Evolutionary conservation across 2,797 vertebrate genomes (phyloP), one percentile per base, ranked within the genome.

Genomic region (Acrossocheilus wenchowensis): DNA sequence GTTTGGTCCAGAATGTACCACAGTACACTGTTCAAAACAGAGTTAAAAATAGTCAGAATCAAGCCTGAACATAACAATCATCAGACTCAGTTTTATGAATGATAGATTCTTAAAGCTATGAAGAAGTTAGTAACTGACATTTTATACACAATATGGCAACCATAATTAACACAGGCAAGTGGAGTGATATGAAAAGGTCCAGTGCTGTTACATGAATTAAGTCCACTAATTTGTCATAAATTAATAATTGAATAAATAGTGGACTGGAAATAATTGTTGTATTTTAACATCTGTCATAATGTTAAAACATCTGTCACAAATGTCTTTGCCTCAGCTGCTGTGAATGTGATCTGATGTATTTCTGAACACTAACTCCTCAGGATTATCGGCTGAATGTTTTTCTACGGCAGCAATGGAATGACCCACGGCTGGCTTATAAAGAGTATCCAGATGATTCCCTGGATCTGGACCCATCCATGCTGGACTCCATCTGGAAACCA

Each of bases 401-500:
- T 92, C 95, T 98, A 79, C 92, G 97, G 85, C 97, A 99, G 92
- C 97, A 99, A 92, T 99, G 97, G 98, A 99, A 98, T 0, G 98
- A 99, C 89, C 98, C 97, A 17, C 96, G 97, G 4, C 93, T 98
- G 93, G 96, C 97, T 0, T 98, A 98, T 89, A 95, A 91, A 5
- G 97, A 99, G 90, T 99, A 99, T 90, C 98, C 98, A 0, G 98
- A 98, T 0, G 97, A 98, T 92, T 98, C 97, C 3, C 93, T 99
- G 17, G 98, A 99, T 90, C 95, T 99, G 0, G 97, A 98, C 90
- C 97, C 98, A 5, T 98, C 98, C 57, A 99, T 99, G 97, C 90
- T 99, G 8, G 97, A 98, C 93, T 98, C 97, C 90, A 99, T 99
- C 91, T 99, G 97, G 97, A 99, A 98, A 93, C 98, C 98, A 0